phyloP scores from a whole-genome alignment of 2,113 vertebrate species.

The Pteruthius melanotis region DNA sequence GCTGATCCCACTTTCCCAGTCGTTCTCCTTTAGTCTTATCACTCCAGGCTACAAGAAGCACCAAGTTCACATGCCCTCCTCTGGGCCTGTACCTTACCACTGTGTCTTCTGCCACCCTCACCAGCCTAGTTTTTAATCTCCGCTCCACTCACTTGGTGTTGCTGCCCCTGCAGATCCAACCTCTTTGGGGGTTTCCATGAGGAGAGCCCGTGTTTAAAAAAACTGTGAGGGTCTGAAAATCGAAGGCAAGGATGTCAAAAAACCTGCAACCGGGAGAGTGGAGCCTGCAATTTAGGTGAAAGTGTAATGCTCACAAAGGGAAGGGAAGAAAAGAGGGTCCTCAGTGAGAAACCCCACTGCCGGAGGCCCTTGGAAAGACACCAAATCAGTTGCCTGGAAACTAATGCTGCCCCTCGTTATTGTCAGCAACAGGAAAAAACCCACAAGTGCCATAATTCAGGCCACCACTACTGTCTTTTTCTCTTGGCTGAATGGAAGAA shows the following conservation, averaged over 20 bases:
- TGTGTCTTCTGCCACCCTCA: neutral
- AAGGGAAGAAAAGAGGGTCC: neutral
- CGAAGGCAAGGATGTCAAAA: neutral
- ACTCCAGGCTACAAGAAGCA: neutral
- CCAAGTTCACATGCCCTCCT: neutral
- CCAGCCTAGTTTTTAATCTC: neutral
- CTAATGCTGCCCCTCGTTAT: neutral
- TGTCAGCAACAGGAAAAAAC: neutral
- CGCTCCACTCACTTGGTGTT: neutral
- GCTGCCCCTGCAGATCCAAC: neutral
- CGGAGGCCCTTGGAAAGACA: neutral
- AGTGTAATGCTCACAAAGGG: neutral
- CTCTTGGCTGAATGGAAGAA: neutral
- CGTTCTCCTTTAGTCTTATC: neutral
- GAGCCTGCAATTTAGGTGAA: neutral
- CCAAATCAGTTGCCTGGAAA: slow-evolving; percentile 38
- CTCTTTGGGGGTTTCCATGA: neutral
- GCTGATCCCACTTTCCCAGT: neutral
- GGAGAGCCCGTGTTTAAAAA: neutral
- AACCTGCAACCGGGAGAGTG: neutral
- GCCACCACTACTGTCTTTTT: neutral
- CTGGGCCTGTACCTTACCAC: neutral
- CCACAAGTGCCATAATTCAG: neutral
- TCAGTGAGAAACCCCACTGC: neutral
- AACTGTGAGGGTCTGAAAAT: neutral